A percentile compares a stretch with the other conserved stretches of the same genome.
phyloP scores from a whole-genome alignment of 2,888 invertebrate genomes.

The Nomada hirtipes region DNA sequence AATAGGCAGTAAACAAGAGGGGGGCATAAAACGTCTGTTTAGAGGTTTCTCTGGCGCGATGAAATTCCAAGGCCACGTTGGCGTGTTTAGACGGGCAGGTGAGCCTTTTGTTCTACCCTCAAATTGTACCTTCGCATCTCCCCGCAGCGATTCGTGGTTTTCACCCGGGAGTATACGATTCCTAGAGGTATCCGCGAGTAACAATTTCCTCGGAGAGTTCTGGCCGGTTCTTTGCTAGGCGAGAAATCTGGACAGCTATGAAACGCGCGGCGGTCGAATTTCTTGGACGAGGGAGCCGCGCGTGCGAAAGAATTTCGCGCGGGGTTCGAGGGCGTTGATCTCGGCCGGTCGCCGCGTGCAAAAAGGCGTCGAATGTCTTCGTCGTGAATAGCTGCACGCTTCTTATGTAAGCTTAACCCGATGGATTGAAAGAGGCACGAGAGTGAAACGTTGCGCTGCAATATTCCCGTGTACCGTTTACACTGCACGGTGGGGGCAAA shows the following conservation, averaged over 20 bases:
- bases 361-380: constrained; percentile 43
- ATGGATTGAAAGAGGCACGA: constrained; percentile 10
- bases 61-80: not conserved
- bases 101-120: no score
- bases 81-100: not conserved
- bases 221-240: not conserved
- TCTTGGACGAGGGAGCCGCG: not conserved
- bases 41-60: not conserved
- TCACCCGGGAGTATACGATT: not conserved
- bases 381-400: constrained; percentile 14
- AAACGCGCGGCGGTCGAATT: not conserved
- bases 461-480: constrained; percentile 25
- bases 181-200: not conserved
- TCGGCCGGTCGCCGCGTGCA: constrained; percentile 42
- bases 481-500: constrained; percentile 27
- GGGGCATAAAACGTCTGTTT: not conserved
- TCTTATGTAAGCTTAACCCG: constrained; percentile 31
- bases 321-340: constrained; percentile 53
- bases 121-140: not conserved
- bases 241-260: not conserved
- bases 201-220: not conserved
- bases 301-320: constrained; percentile 34
- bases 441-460: constrained; percentile 16
- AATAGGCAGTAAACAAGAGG: no score
- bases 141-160: not conserved